Percentiles rank a stretch among this genome's conserved stretches.
Evolutionary conservation across 2,113 vertebrate species (phyloP).

Genomic region (Halcyon malimbica): DNA sequence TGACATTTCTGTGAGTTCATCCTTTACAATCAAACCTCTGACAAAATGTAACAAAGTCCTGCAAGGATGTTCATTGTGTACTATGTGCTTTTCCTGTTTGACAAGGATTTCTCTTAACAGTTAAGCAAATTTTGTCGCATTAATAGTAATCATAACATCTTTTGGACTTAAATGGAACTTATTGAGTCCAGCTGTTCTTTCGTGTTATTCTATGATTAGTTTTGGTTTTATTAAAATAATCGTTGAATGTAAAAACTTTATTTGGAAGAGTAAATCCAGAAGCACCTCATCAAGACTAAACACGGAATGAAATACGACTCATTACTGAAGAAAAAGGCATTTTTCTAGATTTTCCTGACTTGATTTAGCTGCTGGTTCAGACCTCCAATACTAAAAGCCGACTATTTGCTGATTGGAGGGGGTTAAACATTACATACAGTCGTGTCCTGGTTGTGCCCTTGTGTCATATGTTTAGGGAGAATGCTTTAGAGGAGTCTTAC

Average conservation of each 20-base stretch:
- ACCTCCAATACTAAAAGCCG: background rate
- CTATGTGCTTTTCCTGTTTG: background rate
- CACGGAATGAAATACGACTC: background rate
- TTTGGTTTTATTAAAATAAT: background rate
- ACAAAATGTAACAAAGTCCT: background rate
- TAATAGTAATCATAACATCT: background rate
- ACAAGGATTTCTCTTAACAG: background rate
- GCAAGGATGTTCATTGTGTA: background rate
- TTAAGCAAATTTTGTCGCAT: background rate
- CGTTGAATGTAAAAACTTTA: background rate
- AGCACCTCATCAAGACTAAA: background rate
- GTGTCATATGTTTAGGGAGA: slow-evolving; percentile 26
- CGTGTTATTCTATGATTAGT: background rate
- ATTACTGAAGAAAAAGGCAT: background rate
- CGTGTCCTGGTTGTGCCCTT: background rate
- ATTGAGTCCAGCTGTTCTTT: background rate
- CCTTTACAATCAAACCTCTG: background rate
- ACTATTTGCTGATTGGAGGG: background rate
- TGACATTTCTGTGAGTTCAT: background rate
- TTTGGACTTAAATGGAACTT: background rate
- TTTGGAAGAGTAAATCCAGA: background rate
- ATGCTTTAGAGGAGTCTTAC: background rate
- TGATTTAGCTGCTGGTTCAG: background rate
- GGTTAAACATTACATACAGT: background rate
- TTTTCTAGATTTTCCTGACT: background rate